Evolutionary conservation across 2,113 vertebrate genomes (phyloP), one percentile per base, ranked within the genome.

Genomic region (Forbesichthys agassizii): DNA sequence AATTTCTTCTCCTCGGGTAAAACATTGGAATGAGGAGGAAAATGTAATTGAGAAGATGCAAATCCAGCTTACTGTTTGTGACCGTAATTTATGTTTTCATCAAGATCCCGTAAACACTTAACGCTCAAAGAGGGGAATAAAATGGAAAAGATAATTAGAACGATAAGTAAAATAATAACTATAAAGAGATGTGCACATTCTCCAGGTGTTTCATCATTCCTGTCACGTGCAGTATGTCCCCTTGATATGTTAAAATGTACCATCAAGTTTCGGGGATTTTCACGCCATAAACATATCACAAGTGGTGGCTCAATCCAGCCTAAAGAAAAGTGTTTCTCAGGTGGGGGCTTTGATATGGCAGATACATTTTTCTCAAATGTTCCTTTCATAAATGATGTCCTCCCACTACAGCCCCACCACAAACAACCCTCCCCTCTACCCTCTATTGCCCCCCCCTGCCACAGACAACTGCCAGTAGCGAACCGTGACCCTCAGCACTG

Each of bases 341-440:
- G 61, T 78, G 60, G 89, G 76, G 77, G 89, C 82, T 88, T 88
- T 88, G 80, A 90, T 86, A 83, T 78, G 72, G 67, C 13, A 62
- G 78, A 89, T 90, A 80, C 81, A 84, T 90, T 80, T 89, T 84
- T 90, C 86, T 85, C 71, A 84, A 84, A 77, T 78, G 83, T 84
- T 80, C 81, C 82, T 89, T 87, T 88, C 83, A 86, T 84, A 76
- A 85, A 85, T 73, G 86, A 79, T 68, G 57, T 20, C 72, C 51
- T 74, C 7, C 36, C 36, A 42, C 36, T 8, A 5, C 36, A 42
- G 7, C 36, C 36, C 36, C 55, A 56, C 51, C 14, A 3, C 11
- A 53, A 14, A 14, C 33, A 27, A 27, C 27, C n/a, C 20, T 48
- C 12, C 20, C 11, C 16, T 27, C 27, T 27, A 27, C 27, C 27